Evolutionary conservation across 2,797 vertebrate genomes (phyloP), one percentile per base, ranked within the genome.

Genomic region (Siniperca undulata): DNA sequence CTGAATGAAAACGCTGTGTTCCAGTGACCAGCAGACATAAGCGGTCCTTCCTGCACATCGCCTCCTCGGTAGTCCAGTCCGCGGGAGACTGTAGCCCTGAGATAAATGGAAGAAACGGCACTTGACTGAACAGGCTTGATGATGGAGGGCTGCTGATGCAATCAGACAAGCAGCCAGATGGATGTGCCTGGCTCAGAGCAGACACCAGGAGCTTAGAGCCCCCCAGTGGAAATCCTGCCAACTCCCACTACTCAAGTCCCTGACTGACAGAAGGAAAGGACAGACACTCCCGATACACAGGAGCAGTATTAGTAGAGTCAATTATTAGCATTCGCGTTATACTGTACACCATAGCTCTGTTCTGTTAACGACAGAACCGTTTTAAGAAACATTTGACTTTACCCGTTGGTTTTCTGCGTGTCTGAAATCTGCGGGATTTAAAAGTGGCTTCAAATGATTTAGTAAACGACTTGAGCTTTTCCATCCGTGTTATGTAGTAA

Each of bases 111-210:
- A 53, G 38, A 7, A 48, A 36, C 5, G 17, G 22, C 46, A 69
- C 7, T 38, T 14, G 22, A 53, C n/a, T 40, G 24, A 53, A 24
- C 19, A 50, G 24, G 34, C 24, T 30, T 9, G 22, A 40, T 50
- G 70, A 42, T 71, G 60, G 24, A 65, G 40, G 19, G 12, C 11
- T 48, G 78, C 1, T 24, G 55, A 59, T 36, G 34, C 42, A n/a
- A 55, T 67, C 42, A 62, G 68, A 80, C 62, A 68, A 64, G 58
- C 4, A 5, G 38, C 16, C 64, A 65, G 64, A 77, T 44, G 58
- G 64, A 65, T 52, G 70, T 7, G 4, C 64, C 61, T 5, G 36
- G 53, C 53, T 73, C 50, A 34, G 67, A 24, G 46, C 17, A 65
- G 2, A 40, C 5, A 30, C 16, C 48, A n/a, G 11, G 36, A 56